Conservation (phyloP, 1,140 invertebrate genomes). For the Nylanderia fulva region DNA sequence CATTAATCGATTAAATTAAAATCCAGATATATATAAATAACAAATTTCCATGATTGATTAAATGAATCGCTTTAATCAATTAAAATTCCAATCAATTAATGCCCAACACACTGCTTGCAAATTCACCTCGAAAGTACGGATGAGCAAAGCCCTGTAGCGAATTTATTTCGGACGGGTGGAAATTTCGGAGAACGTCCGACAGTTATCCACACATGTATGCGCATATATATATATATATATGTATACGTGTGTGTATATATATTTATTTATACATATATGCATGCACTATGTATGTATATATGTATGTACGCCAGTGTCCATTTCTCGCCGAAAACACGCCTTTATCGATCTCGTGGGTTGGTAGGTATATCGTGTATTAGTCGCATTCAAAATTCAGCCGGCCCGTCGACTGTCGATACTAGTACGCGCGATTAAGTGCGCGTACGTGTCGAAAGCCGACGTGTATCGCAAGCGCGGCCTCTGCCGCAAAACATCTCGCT, state of each 20-base stretch:
- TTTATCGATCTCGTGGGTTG: constrained; percentile 44
- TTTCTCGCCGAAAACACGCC: constrained; percentile 48
- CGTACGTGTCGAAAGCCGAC: not conserved
- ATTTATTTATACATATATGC: too few species aligned
- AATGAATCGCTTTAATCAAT: too few species aligned
- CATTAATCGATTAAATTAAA: too few species aligned
- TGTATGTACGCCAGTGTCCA: too few species aligned
- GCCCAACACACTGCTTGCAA: too few species aligned
- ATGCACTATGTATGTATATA: too few species aligned
- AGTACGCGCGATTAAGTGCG: not conserved
- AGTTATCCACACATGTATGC: constrained; percentile 42
- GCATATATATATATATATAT: too few species aligned
- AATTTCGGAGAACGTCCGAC: constrained; percentile 51
- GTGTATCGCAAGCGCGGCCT: constrained; percentile 16
- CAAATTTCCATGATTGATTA: too few species aligned
- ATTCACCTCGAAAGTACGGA: constrained; percentile 11
- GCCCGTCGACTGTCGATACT: constrained; percentile 10
- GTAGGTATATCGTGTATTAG: constrained; percentile 42
- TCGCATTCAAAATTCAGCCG: constrained; percentile 43
- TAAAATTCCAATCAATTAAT: too few species aligned
- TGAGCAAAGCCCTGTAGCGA: not conserved
- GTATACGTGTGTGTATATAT: too few species aligned
- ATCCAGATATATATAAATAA: too few species aligned
- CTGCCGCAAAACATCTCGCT: constrained; percentile 28
- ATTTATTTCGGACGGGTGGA: constrained; percentile 11